These are phyloP conservation scores for Goniozus legneri DNA, from an alignment of 1,140 invertebrate species.

Conservation along the genomic window DNA sequence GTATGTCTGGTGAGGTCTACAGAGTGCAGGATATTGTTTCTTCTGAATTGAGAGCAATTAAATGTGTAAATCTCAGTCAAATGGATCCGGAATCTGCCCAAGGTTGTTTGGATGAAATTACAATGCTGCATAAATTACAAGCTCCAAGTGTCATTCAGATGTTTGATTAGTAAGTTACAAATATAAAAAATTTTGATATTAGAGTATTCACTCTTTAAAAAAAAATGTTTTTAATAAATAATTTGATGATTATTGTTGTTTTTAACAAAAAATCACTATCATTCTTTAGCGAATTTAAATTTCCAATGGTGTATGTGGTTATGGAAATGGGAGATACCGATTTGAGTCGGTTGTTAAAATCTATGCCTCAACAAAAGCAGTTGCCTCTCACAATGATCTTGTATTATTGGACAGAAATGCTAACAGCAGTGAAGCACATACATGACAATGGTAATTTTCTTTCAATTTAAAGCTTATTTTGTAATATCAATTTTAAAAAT, in stretches of 20 bases:
- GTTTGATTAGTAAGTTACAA: conserved; percentile 78
- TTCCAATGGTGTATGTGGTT: conserved; percentile 74
- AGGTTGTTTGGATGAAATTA: conserved; percentile 89
- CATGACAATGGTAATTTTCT: conserved; percentile 73
- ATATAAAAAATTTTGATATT: conserved; percentile 10
- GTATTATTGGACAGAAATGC: conserved; percentile 93
- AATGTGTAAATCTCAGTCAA: conserved; percentile 50
- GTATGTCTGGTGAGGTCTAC: conserved; percentile 62
- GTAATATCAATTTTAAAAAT: conserved; percentile 16
- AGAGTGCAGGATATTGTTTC: conserved; percentile 48
- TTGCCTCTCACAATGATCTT: conserved; percentile 71
- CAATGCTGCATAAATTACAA: conserved; percentile 79
- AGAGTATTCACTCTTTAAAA: background rate
- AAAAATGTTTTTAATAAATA: conserved; percentile 18
- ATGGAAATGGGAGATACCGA: conserved; percentile 93
- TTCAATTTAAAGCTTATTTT: conserved; percentile 1
- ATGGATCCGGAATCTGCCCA: conserved; percentile 68
- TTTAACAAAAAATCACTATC: conserved; percentile 12
- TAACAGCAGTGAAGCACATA: conserved; percentile 85
- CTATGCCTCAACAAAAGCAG: conserved; percentile 56
- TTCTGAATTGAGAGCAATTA: conserved; percentile 60
- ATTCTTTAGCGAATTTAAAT: conserved; percentile 58
- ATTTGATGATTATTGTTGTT: background rate
- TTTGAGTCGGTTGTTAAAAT: conserved; percentile 73
- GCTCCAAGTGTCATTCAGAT: conserved; percentile 81